Evolutionary conservation across 2,113 vertebrate genomes (phyloP).

Genomic region (Mustelus asterias): DNA sequence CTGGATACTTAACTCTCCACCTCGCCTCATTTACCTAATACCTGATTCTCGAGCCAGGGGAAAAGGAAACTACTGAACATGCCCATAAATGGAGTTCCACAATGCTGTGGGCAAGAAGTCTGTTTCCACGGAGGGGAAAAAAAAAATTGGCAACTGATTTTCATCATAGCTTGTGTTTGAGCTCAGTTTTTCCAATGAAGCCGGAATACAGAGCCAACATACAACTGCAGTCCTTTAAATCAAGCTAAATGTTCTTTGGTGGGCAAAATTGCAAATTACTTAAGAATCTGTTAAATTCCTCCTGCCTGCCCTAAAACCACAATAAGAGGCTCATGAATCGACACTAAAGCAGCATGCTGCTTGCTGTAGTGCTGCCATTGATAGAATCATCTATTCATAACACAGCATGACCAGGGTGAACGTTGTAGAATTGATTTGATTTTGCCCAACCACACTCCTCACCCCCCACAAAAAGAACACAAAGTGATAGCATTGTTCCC

Average conservation of each 20-base stretch:
- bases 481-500: not conserved
- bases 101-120: not conserved
- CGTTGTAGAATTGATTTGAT: not conserved
- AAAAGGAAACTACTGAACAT: not conserved
- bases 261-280: constrained; percentile 25
- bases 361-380: not conserved
- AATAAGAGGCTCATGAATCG: not conserved
- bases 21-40: not conserved
- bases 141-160: not conserved
- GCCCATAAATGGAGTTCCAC: not conserved
- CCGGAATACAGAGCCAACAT: not conserved
- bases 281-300: constrained; percentile 30
- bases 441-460: not conserved
- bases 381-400: not conserved
- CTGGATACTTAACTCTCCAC: not conserved
- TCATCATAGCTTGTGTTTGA: not conserved
- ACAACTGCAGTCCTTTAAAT: not conserved
- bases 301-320: constrained; percentile 20
- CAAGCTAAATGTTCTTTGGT: constrained; percentile 3
- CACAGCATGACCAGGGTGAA: not conserved
- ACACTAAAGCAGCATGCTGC: constrained; percentile 12
- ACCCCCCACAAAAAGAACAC: not conserved
- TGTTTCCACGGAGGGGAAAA: not conserved
- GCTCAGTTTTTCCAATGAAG: not conserved
- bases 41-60: not conserved